Evolutionary conservation across 2,888 invertebrate species (phyloP), one percentile per base, ranked within the genome.

Genomic region (Pristionchus mayeri): DNA sequence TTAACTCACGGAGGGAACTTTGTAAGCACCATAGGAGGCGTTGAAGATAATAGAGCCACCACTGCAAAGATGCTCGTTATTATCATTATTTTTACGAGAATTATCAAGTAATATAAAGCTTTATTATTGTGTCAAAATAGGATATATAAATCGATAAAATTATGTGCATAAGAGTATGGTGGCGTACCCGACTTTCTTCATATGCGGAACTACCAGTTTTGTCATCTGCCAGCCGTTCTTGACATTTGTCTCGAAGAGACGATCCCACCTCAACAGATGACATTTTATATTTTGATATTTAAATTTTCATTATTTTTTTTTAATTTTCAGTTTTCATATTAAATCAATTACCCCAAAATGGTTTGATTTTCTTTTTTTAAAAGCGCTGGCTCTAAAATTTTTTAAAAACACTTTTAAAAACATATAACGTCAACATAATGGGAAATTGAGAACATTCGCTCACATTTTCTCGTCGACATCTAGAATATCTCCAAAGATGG

Each of bases 201-300:
- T 94, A 92, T 95, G 95, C 0, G 98, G 97, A 76, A 96, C 94
- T 18, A 96, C 95, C 94, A 97, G 96, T 94, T 98, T 96, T 30
- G 97, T 96, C 84, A 98, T 93, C 87, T 97, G 93, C 94, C 95
- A 98, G 0, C 97, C 95, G 84, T 96, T 94, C 94, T 98, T 98
- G 0, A 98, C 96, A 94, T 98, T 98, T 0, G 96, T 95, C 86
- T 98, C 98, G 94, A 98, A 98, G 92, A 97, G 96, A 89, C 94
- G 98, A 93, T 98, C 97, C 97, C 97, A 98, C 0, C 82, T 84
- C 50, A 11, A n/a, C n/a, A n/a, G n/a, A n/a, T n/a, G n/a, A n/a
- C n/a, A n/a, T n/a, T n/a, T n/a, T n/a, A n/a, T n/a, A n/a, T n/a
- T n/a, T n/a, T n/a, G n/a, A n/a, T n/a, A n/a, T n/a, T n/a, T n/a